Evolutionary conservation across 2,888 invertebrate species (phyloP), one percentile per base, ranked within the genome.

Genomic region (Electrophaes corylata): DNA sequence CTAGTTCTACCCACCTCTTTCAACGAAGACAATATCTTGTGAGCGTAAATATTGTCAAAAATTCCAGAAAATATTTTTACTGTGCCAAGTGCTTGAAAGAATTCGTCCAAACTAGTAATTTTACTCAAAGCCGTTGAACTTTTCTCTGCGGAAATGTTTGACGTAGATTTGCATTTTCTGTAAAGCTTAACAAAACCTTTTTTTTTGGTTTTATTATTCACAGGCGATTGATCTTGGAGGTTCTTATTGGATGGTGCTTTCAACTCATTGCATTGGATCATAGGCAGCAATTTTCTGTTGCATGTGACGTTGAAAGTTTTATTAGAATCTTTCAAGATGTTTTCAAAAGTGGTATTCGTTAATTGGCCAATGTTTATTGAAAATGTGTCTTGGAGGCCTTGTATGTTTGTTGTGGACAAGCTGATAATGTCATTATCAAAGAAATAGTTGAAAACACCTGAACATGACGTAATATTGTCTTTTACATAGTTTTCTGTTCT

Each of bases 31-130:
- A 88, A 45, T 57, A 91, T 81, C 63, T 81, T 86, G 31, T 74
- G 79, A 14, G 68, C 78, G 33, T 69, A 54, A 44, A 68, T 62
- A 11, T 75, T 82, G 63, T 87, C 83, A 66, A 86, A 77, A 16
- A 85, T 76, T 55, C 71, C 74, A 11, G 79, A 72, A 29, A 89
- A 65, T 1, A 66, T 40, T 68, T 79, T 84, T 19, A 71, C 69
- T 18, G 80, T 62, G 19, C 91, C 89, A n/a, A 91, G 58, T 20
- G 77, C 73, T 76, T 79, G 72, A 26, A 84, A 80, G 62, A 91
- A 90, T n/a, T 88, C 86, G 1, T 88, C 84, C n/a, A 86, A 57
- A 66, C 75, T 84, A 0, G 63, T 70, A 44, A 90, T 84, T 75
- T 80, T 82, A 63, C 66, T 72, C 12, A 91, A 61, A 56, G 75